Conservation (phyloP, 2,888 invertebrate species). For the Melanophora roralis region DNA sequence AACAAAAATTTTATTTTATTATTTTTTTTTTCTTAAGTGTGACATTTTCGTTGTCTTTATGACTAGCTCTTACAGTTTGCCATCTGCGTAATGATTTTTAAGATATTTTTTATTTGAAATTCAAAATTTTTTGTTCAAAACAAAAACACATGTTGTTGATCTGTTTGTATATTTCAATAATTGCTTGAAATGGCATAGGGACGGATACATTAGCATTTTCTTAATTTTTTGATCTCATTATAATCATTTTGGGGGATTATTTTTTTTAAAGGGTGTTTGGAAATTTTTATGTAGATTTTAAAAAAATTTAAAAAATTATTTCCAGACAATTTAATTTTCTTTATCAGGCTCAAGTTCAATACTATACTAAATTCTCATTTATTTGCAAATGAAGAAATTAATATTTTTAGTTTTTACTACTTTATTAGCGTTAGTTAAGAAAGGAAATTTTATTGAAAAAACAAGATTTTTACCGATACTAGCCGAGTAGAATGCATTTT, state of each 20-base stretch:
- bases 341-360: too few relatives aligned
- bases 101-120: background rate
- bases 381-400: too few relatives aligned
- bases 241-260: background rate
- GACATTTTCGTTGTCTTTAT: background rate
- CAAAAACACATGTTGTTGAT: constrained; percentile 11
- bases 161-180: background rate
- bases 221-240: background rate
- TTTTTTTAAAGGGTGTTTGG: background rate
- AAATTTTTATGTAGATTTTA: too few relatives aligned
- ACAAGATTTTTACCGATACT: too few relatives aligned
- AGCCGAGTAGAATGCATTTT: too few relatives aligned
- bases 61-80: background rate
- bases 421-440: too few relatives aligned
- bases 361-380: too few relatives aligned
- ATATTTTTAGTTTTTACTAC: too few relatives aligned
- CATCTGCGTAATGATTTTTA: background rate
- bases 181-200: background rate
- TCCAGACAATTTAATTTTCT: too few relatives aligned
- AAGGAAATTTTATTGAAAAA: too few relatives aligned
- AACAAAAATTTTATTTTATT: background rate
- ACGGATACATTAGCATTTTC: background rate
- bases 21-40: constrained; percentile 16
- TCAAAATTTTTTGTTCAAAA: background rate
- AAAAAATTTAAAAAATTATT: too few relatives aligned